A percentile compares a stretch with the other conserved stretches of the same genome.
Evolutionary conservation across 1,140 invertebrate species (phyloP).

Genomic region (Sarcophaga peregrina): DNA sequence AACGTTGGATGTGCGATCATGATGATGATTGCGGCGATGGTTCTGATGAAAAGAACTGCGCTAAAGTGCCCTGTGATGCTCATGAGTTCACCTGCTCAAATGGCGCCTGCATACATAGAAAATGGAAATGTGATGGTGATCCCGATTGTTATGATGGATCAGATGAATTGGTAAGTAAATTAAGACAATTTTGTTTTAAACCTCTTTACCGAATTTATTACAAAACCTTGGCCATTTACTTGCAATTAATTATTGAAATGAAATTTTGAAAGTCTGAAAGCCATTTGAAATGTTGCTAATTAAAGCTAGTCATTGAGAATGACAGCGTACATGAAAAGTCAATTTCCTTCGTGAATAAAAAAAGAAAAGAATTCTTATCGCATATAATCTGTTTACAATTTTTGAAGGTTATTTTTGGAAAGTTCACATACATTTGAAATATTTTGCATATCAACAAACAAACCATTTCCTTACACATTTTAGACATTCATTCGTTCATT

Average conservation of each 20-base stretch:
- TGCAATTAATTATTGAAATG: not conserved
- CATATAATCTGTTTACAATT: no score
- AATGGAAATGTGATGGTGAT: conserved; percentile 89
- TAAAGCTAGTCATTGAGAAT: not conserved
- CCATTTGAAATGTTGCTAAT: not conserved
- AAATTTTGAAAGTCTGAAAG: not conserved
- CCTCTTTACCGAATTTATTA: no score
- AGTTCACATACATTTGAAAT: no score
- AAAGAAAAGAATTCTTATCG: no score
- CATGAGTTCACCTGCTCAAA: conserved; percentile 79
- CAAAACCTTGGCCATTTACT: not conserved
- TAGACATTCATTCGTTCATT: no score
- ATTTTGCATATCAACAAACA: no score
- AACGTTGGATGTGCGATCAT: conserved; percentile 87
- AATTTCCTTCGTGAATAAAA: no score
- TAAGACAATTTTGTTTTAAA: not conserved
- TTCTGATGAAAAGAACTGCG: conserved; percentile 84
- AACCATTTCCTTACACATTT: no score
- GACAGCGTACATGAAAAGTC: not conserved
- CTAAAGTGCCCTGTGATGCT: conserved; percentile 74
- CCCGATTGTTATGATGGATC: conserved; percentile 83
- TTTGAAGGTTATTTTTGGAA: no score
- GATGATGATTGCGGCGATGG: conserved; percentile 88
- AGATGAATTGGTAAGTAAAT: conserved; percentile 78
- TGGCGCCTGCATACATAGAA: conserved; percentile 76